These are phyloP conservation scores for Rhinoderma darwinii DNA, from an alignment of 2,113 vertebrate species.

Conservation along the genomic window DNA sequence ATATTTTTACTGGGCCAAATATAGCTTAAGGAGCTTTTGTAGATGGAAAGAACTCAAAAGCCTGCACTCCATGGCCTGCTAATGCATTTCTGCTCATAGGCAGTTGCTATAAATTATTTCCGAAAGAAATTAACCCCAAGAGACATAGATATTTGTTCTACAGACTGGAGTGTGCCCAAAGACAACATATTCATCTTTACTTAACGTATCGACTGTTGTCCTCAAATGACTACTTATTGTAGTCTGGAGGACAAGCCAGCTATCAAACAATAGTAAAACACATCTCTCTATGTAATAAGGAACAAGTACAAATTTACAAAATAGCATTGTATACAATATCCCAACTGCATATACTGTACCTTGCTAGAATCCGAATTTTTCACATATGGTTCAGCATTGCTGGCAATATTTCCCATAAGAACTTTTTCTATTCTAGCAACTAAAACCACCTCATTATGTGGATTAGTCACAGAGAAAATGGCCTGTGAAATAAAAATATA, in stretches of 20 bases:
- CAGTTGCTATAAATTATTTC: slow-evolving; percentile 46
- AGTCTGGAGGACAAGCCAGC: neutral
- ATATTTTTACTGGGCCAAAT: slow-evolving; percentile 26
- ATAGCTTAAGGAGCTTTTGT: slow-evolving; percentile 31
- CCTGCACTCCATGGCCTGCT: slow-evolving; percentile 6
- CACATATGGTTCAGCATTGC: slow-evolving; percentile 91
- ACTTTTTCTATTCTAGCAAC: slow-evolving; percentile 96
- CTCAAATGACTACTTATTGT: neutral
- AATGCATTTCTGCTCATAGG: slow-evolving; percentile 41
- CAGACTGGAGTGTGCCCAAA: slow-evolving; percentile 8
- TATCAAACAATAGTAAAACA: neutral
- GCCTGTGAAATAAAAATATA: slow-evolving; percentile 78
- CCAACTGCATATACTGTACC: slow-evolving; percentile 70
- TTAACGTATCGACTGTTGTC: neutral
- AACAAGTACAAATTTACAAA: neutral
- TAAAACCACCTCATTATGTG: slow-evolving; percentile 92
- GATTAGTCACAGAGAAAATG: slow-evolving; percentile 92
- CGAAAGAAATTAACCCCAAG: slow-evolving; percentile 30
- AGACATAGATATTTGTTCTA: neutral
- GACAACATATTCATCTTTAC: slow-evolving; percentile 25
- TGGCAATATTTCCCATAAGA: slow-evolving; percentile 91
- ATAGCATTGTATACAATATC: neutral
- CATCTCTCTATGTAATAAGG: neutral
- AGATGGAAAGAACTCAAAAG: slow-evolving; percentile 29
- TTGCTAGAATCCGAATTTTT: slow-evolving; percentile 95